These are phyloP conservation scores for Nothocercus julius DNA, from an alignment of 2,113 vertebrate genomes.

Conservation along the genomic window DNA sequence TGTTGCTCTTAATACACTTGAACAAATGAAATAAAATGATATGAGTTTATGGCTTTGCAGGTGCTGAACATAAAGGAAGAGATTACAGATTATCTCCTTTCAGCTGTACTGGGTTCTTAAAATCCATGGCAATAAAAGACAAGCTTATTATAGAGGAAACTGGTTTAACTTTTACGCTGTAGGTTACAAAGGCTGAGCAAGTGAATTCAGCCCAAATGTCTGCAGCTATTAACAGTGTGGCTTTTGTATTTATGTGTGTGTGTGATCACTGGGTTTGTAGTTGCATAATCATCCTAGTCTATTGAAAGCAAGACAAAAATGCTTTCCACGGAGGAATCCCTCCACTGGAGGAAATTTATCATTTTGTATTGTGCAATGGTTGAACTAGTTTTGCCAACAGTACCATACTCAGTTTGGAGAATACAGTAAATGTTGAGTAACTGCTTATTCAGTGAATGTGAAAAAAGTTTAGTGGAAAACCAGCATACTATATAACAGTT, in stretches of 20 bases:
- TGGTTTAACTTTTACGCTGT: not conserved
- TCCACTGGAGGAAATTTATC: not conserved
- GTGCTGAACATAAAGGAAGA: not conserved
- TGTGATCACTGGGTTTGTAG: not conserved
- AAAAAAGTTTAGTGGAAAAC: not conserved
- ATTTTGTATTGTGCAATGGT: not conserved
- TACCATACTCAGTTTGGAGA: not conserved
- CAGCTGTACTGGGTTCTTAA: not conserved
- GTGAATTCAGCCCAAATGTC: not conserved
- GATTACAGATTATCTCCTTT: not conserved
- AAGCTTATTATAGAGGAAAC: not conserved
- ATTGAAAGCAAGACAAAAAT: not conserved
- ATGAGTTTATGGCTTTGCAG: not conserved
- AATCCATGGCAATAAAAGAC: not conserved
- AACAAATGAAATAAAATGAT: not conserved
- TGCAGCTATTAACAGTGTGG: conserved; percentile 7
- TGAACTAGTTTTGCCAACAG: not conserved
- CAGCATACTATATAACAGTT: not conserved
- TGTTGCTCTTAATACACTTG: not conserved
- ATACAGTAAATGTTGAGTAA: not conserved
- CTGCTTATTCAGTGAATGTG: not conserved
- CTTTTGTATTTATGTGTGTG: not conserved
- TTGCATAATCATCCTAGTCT: not conserved
- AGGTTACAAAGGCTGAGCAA: not conserved
- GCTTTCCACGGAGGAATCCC: not conserved